Evolutionary conservation across 2,113 vertebrate genomes (phyloP).

Genomic region (Malurus alboscapulatus): DNA sequence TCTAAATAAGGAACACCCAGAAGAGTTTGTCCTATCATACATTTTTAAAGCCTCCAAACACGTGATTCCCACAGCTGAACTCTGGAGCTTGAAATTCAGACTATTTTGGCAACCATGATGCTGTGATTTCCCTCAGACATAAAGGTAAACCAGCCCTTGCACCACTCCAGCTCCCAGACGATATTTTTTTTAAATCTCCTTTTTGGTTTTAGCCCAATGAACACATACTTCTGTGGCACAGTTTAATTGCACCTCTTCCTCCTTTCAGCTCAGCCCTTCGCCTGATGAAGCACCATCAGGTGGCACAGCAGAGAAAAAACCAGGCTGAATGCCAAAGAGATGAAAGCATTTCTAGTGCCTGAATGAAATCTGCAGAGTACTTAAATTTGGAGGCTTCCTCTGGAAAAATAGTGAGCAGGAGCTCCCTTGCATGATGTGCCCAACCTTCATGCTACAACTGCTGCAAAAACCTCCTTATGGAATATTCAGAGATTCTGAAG

Average conservation of each 20-base stretch:
- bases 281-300: conserved; percentile 30
- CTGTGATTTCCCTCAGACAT: not conserved
- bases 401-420: not conserved
- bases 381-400: not conserved
- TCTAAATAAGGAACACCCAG: conserved; percentile 60
- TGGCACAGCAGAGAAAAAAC: not conserved
- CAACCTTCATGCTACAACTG: not conserved
- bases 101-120: not conserved
- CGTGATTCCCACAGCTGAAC: not conserved
- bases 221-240: not conserved
- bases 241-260: not conserved
- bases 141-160: not conserved
- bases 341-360: not conserved
- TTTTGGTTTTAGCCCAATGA: not conserved
- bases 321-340: not conserved
- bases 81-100: not conserved
- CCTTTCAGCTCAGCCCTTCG: not conserved
- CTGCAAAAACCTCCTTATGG: not conserved
- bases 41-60: not conserved
- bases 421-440: not conserved
- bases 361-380: not conserved
- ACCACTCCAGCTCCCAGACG: not conserved
- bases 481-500: not conserved
- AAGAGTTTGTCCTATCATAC: conserved; percentile 15
- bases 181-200: not conserved